Evolutionary conservation across 2,113 vertebrate species (phyloP), one percentile per base, ranked within the genome.

Genomic region (Phaethornis superciliosus): DNA sequence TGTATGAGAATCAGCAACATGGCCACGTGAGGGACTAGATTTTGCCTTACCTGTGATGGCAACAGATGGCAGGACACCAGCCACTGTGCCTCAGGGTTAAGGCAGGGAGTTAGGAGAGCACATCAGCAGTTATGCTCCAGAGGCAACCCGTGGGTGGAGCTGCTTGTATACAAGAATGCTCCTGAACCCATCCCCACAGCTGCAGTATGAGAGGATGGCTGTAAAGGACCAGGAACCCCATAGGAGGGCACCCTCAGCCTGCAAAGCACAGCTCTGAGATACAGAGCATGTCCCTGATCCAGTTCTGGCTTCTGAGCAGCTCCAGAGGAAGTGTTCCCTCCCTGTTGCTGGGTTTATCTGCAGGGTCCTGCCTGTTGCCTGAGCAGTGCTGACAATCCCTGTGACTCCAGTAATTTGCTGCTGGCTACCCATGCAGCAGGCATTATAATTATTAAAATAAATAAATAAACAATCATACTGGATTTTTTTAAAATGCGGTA

Each of bases 181-280:
- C 60, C 56, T 56, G 60, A 10, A 64, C 17, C 33, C 33, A 47
- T 6, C 7, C 35, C 51, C 35, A 51, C 20, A 68, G 51, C n/a
- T 4, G 1, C 47, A 32, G 40, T 1, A 32, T 35, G 49, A 70
- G 33, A 40, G 32, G 14, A 85, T 0, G 9, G 58, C 85, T 79
- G 75, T 33, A 70, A 82, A 85, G 81, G 58, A 88, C 7, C 54
- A 65, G 63, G 3, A 95, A 9, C 27, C 96, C 89, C 95, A 88
- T 51, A 18, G 75, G 89, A 88, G 95, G 91, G 95, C 93, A 96
- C 67, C 62, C 82, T 94, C 78, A 58, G 79, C 88, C 85, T 93
- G 85, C 62, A 69, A 4, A 95, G 78, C 0, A 0, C 81, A 77
- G 71, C 75, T 69, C 70, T 23, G 35, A 55, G 58, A 83, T n/a